Base-by-base conservation (phyloP, 2,797 vertebrate genomes). In the Cygnus olor region DNA sequence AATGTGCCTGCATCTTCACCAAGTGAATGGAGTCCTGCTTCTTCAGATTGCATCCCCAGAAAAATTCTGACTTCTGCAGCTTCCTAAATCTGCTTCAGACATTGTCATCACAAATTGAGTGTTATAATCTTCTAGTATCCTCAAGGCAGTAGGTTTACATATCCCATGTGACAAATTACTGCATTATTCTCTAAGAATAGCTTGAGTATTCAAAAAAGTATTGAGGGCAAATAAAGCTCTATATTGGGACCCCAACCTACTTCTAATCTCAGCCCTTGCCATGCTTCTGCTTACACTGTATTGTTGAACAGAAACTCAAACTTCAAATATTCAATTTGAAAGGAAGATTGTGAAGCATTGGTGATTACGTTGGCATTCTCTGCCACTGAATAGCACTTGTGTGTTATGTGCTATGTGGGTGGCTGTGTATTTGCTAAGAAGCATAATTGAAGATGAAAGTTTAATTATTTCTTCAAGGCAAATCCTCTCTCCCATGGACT, bases 381-480 rank as follows among this genome's bases (percentile, higher is more conserved):
- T 89, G 85, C 73, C 88, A 94, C 88, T 60, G 87, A 90, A 45
- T 78, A 91, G 78, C 83, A 82, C 88, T 96, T 66, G 36, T 3
- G 56, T 13, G 21, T 79, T 92, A 44, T 69, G 70, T 70, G 79
- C 89, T 85, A 3, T 60, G 91, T 92, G 95, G 93, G 95, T 96
- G 95, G 93, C 91, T 94, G 89, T 88, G 81, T 93, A 8, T 95
- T 97, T 96, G 88, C 88, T 95, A 91, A 95, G 96, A 94, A 89
- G 95, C 83, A 2, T 94, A 95, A 97, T 96, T 86, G 94, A 88
- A 95, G 93, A 97, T 95, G 91, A 95, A 95, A 95, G 90, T 97
- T 96, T 95, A 94, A 96, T 97, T 96, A 94, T 96, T 96, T 97
- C 96, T 97, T 88, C 77, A 85, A 95, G 94, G 95, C 95, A 96